Conservation (phyloP, 2,888 invertebrate genomes). For the Platypus cylindrus region DNA sequence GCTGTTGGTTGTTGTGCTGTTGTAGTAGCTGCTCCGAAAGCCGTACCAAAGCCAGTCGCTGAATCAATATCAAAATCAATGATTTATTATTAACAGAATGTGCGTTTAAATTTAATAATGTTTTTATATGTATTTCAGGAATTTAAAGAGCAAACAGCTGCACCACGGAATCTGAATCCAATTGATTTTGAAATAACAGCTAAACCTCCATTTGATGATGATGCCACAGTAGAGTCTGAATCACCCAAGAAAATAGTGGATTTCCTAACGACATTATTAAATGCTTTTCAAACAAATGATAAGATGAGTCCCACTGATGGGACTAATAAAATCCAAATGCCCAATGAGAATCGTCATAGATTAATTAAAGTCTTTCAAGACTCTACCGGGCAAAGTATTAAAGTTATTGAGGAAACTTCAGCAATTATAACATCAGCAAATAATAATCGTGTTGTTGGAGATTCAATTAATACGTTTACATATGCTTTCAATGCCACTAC, state of each 20-base stretch:
- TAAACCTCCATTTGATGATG: constrained; percentile 1
- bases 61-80: constrained; percentile 1
- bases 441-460: background rate
- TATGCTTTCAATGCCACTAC: background rate
- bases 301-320: background rate
- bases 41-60: constrained; percentile 35
- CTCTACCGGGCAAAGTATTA: constrained; percentile 5
- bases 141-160: constrained; percentile 4
- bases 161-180: constrained; percentile 7
- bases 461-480: background rate
- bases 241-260: no score
- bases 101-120: no score
- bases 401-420: constrained; percentile 5
- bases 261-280: no score
- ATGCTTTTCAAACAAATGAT: no score
- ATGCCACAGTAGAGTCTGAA: no score
- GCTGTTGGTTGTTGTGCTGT: constrained; percentile 20
- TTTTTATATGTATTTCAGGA: constrained; percentile 1
- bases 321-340: constrained; percentile 1
- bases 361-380: constrained; percentile 5
- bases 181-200: constrained; percentile 9
- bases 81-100: background rate
- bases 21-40: constrained; percentile 23
- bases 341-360: constrained; percentile 1
- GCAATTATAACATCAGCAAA: background rate